phyloP scores from a whole-genome alignment of 2,113 vertebrate genomes.

The Pseudorectes ferrugineus region DNA sequence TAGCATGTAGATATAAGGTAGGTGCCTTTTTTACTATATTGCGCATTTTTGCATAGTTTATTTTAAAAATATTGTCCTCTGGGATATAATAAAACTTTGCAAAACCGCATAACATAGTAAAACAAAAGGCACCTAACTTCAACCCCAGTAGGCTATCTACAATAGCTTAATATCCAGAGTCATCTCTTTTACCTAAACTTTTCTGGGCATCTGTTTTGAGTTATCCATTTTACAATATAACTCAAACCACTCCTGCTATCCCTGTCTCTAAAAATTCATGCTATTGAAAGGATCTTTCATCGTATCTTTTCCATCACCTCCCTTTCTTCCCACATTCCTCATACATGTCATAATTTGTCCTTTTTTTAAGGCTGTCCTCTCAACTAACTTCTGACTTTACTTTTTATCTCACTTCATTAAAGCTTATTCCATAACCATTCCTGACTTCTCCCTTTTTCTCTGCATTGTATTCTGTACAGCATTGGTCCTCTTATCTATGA shows the following conservation, averaged over 20 bases:
- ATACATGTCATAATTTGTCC: neutral
- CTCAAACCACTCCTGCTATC: neutral
- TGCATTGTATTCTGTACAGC: neutral
- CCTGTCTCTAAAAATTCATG: neutral
- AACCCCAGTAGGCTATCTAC: neutral
- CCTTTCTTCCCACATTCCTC: neutral
- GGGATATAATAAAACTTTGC: slow-evolving; percentile 60
- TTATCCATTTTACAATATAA: neutral
- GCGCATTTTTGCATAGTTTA: slow-evolving; percentile 67
- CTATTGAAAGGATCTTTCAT: neutral
- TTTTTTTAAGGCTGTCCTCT: neutral
- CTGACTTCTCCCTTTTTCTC: neutral
- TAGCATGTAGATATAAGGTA: slow-evolving; percentile 44
- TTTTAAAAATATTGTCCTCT: slow-evolving; percentile 41
- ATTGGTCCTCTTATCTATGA: neutral
- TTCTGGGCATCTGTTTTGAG: neutral
- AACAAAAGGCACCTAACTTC: slow-evolving; percentile 60
- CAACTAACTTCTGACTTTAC: neutral
- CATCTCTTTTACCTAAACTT: neutral
- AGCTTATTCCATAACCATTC: neutral
- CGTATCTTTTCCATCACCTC: neutral
- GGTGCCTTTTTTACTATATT: slow-evolving; percentile 63
- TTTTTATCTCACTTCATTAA: neutral
- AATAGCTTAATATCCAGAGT: neutral
- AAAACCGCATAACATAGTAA: slow-evolving; percentile 66